Percentiles rank a stretch among this genome's conserved stretches.
These are phyloP conservation scores for Horisme vitalbata DNA, from an alignment of 2,888 invertebrate genomes.

Conservation along the genomic window DNA sequence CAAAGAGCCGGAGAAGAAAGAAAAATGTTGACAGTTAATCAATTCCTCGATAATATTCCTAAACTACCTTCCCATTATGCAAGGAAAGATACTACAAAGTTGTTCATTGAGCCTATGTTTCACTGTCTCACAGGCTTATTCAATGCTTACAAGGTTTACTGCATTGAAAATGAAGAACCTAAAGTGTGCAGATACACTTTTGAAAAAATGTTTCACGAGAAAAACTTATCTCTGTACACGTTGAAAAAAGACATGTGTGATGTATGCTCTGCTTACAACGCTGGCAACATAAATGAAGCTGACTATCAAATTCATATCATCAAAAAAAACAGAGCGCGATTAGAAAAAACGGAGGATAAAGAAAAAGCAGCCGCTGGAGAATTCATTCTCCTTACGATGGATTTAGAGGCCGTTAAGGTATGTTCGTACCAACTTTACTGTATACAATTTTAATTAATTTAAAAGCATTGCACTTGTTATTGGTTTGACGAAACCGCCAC, in stretches of 20 bases:
- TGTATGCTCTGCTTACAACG: neutral
- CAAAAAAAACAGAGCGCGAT: conserved; percentile 25
- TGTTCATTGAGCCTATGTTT: conserved; percentile 34
- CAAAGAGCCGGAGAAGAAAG: neutral
- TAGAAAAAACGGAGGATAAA: conserved; percentile 34
- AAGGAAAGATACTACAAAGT: conserved; percentile 26
- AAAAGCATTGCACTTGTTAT: no score
- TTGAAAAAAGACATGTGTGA: neutral
- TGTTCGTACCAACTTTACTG: conserved; percentile 33
- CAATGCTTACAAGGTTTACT: conserved; percentile 31
- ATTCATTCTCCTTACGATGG: conserved; percentile 33
- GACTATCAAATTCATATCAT: neutral
- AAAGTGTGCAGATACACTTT: conserved; percentile 21
- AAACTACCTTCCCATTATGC: conserved; percentile 38
- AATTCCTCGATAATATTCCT: conserved; percentile 28
- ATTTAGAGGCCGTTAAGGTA: conserved; percentile 34
- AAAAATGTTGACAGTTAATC: neutral
- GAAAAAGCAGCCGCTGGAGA: conserved; percentile 21
- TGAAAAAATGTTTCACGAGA: conserved; percentile 32
- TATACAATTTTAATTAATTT: no score
- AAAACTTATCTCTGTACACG: conserved; percentile 19
- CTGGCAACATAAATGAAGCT: neutral
- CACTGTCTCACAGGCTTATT: conserved; percentile 28
- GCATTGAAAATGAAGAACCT: conserved; percentile 25
- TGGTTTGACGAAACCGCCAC: no score